Evolutionary conservation across 1,140 invertebrate species (phyloP), one percentile per base, ranked within the genome.

Genomic region (Leptinotarsa defecta): DNA sequence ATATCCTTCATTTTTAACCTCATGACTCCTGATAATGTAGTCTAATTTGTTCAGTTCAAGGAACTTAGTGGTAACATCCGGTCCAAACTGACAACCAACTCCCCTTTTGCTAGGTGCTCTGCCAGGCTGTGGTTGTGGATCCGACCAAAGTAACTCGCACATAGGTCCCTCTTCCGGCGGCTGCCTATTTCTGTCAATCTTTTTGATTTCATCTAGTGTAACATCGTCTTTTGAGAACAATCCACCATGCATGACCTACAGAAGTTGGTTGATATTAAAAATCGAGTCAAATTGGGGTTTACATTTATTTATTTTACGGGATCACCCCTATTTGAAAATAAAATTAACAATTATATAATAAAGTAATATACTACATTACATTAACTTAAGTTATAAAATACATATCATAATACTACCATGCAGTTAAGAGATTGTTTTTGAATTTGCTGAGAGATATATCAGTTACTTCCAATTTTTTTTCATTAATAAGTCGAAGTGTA

Each of bases 61-160:
- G 87, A 99, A 99, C 74, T 89, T 89, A 76, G 93, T 87, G 0
- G 98, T 99, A 1, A 99, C 93, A 86, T 99, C 97, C 0, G 98
- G 98, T 8, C 98, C 98, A 88, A 99, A 99, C 86, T 99, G 98
- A 80, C 97, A 94, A 22, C 98, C 98, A 5, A 99, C 96, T 3
- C 98, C 98, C 75, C 98, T 91, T 87, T 99, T 99, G 78, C 96
- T 98, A 0, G 96, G 94, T 1, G 95, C 91, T 52, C 95, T 87
- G 0, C 98, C 98, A 65, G 84, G 82, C 85, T 93, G 91, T 11
- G 93, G 92, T 85, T 99, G 97, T 0, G 98, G 98, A 89, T 99
- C 98, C 1, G 96, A 98, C 98, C 98, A 99, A 11, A 99, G 87
- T 68, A 99, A 87, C 85, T 99, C 98, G 85, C 97, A 99, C 98